phyloP scores from a whole-genome alignment of 2,113 vertebrate species.

The Sylvia atricapilla region DNA sequence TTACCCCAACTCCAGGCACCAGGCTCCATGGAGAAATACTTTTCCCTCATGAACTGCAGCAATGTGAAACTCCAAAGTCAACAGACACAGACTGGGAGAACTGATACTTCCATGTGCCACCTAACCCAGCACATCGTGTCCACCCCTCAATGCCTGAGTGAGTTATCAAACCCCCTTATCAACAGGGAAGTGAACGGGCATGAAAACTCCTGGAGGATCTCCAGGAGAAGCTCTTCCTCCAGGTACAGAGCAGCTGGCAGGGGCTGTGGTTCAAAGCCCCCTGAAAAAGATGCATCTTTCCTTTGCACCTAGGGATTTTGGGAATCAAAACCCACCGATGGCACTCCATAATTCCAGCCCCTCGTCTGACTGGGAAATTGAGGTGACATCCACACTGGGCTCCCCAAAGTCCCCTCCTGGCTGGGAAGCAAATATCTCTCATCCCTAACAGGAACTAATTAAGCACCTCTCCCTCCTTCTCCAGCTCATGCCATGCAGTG shows the following conservation, averaged over 20 bases:
- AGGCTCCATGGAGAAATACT: not conserved
- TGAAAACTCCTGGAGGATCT: accelerated
- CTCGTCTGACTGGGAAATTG: accelerated
- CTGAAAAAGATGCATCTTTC: not conserved
- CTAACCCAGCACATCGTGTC: accelerated
- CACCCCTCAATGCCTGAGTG: not conserved
- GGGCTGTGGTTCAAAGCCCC: not conserved
- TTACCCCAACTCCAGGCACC: not conserved
- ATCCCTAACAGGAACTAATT: not conserved
- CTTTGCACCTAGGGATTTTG: not conserved
- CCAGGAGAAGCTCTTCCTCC: not conserved
- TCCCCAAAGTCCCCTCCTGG: not conserved
- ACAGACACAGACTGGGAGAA: not conserved
- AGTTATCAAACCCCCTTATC: not conserved
- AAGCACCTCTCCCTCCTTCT: not conserved
- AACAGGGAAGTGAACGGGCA: not conserved
- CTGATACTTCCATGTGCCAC: not conserved
- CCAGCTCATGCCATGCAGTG: not conserved
- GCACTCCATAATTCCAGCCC: not conserved
- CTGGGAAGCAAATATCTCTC: not conserved
- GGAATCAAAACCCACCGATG: not conserved
- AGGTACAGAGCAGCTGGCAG: not conserved
- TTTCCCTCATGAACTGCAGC: not conserved
- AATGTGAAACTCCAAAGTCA: accelerated
- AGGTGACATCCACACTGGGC: accelerated